A percentile compares a stretch with the other conserved stretches of the same genome.
Evolutionary conservation across 2,113 vertebrate genomes (phyloP).

Genomic region (Coryphaenoides rupestris): DNA sequence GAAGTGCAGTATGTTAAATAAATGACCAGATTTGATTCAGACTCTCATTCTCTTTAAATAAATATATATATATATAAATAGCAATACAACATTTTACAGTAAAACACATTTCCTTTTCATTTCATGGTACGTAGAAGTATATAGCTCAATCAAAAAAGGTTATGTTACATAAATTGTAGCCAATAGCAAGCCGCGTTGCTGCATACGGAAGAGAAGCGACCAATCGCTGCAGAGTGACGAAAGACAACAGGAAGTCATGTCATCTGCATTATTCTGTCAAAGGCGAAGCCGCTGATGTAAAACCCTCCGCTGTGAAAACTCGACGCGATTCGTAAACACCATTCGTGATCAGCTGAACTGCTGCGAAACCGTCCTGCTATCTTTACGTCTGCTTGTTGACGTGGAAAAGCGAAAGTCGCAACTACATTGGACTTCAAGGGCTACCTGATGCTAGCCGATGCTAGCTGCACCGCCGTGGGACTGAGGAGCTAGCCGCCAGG

Average conservation of each 20-base stretch:
- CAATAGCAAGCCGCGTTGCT: background rate
- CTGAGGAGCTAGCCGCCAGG: conserved; percentile 5
- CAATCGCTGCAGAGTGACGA: conserved; percentile 47
- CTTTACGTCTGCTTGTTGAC: no score
- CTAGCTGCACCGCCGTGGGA: conserved; percentile 30
- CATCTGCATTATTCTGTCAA: conserved; percentile 2
- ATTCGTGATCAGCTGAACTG: no score
- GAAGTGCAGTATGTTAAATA: conserved; percentile 73
- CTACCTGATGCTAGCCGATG: background rate
- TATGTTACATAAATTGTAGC: no score
- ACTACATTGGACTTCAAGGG: background rate
- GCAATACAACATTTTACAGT: no score
- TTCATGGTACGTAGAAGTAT: no score
- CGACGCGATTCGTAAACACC: no score
- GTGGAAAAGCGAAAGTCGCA: no score
- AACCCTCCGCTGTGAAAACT: background rate
- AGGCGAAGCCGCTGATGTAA: conserved; percentile 5
- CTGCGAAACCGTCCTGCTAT: no score
- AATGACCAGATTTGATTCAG: conserved; percentile 55
- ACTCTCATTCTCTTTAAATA: conserved; percentile 5
- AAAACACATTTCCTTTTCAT: no score
- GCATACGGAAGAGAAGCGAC: conserved; percentile 14
- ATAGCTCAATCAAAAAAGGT: no score
- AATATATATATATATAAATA: no score
- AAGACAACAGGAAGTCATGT: conserved; percentile 63